Base-by-base conservation (phyloP, 2,888 invertebrate genomes). In the Loripinus fragilis region DNA sequence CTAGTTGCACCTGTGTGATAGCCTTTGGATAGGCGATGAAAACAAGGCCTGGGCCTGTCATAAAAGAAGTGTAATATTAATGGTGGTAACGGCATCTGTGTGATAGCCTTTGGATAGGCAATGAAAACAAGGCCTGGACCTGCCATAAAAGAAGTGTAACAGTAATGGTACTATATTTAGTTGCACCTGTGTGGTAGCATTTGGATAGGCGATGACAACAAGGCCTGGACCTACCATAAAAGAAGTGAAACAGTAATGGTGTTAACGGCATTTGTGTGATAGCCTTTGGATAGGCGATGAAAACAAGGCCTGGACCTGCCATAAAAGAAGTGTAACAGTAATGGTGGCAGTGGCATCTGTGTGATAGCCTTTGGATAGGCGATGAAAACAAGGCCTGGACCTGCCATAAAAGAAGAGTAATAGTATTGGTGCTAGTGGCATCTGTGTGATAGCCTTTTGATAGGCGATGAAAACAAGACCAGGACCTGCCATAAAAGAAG, bases 151-250 rank as follows among this genome's bases (percentile, higher is more conserved):
- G n/a, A n/a, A n/a, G n/a, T n/a, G n/a, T n/a, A n/a, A 78, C 81
- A 78, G 78, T 5, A 81, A 35, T 30, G 69, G 78, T 8, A 78
- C n/a, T n/a, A n/a, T n/a, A n/a, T n/a, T 45, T 17, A 73, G 20
- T 5, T 78, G 78, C 78, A 81, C 72, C 73, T 81, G 75, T 23
- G 78, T 76, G 5, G 78, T 38, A 8, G 81, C 81, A 55, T 81
- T 81, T 5, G 81, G 81, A 35, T 81, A 81, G 38, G 78, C 55
- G 17, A 81, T 73, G 50, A 81, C 78, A 12, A 81, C 76, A 41
- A 81, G 42, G 7, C 81, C 81, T 1, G 81, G 81, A 60, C 81
- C 81, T 81, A 71, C n/a, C n/a, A n/a, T n/a, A n/a, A n/a, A n/a
- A n/a, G n/a, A n/a, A n/a, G n/a, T n/a, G n/a, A n/a, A n/a, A 78